Evolutionary conservation across 2,888 invertebrate genomes (phyloP).

Genomic region (Odontocolon sp.): DNA sequence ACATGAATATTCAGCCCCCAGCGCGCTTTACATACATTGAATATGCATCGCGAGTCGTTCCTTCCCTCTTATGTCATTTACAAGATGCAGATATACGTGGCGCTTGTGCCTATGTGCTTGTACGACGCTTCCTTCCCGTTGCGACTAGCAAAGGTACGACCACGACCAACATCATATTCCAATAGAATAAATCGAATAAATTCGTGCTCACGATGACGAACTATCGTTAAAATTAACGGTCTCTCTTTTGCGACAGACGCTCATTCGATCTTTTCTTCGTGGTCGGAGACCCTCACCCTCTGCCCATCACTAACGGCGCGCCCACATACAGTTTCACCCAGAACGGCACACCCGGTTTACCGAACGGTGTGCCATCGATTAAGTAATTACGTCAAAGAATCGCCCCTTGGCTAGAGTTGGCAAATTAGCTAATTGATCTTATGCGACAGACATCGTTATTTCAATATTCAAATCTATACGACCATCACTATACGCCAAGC

Average conservation of each 20-base stretch:
- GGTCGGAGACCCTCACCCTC: conserved; percentile 9
- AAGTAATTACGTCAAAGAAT: conserved; percentile 69
- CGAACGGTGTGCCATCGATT: conserved; percentile 69
- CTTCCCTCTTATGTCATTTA: conserved; percentile 80
- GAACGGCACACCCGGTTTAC: conserved; percentile 19
- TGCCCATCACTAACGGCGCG: conserved; percentile 14
- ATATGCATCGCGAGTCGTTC: conserved; percentile 79
- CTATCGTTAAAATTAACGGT: conserved; percentile 13
- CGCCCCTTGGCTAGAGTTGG: conserved; percentile 46
- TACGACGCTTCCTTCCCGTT: conserved; percentile 36
- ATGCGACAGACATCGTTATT: conserved; percentile 57
- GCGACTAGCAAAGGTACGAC: conserved; percentile 40
- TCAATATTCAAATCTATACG: not conserved
- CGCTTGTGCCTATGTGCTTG: conserved; percentile 55
- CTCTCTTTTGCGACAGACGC: not conserved
- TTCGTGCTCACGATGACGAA: conserved; percentile 18
- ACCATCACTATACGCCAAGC: too few species aligned
- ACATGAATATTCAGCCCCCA: conserved; percentile 78
- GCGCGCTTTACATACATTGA: conserved; percentile 79
- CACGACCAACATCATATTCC: conserved; percentile 68
- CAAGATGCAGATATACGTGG: conserved; percentile 79
- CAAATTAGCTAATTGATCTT: conserved; percentile 65
- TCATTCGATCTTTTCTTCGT: conserved; percentile 4
- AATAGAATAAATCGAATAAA: conserved; percentile 74
- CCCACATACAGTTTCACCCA: conserved; percentile 19